phyloP scores from a whole-genome alignment of 2,888 invertebrate species.

The Thymelicus acteon region DNA sequence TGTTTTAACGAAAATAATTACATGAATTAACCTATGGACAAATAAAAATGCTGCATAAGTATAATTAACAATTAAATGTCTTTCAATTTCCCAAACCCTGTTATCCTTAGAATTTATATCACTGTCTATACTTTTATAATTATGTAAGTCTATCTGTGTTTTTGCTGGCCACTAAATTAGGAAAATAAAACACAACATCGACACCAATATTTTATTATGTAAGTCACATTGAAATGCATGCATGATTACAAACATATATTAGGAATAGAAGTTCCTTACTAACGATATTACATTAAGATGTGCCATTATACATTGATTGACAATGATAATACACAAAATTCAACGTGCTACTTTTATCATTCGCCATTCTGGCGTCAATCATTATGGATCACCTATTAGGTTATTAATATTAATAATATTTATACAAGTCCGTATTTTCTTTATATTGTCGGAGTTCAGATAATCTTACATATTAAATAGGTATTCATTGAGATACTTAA shows the following conservation, averaged over 20 bases:
- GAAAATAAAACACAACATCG: not conserved
- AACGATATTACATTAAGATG: not conserved
- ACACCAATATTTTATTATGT: slow-evolving; percentile 9
- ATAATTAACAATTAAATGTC: not conserved
- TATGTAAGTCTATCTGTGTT: too few relatives aligned
- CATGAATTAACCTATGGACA: not conserved
- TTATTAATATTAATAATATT: not conserved
- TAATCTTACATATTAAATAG: not conserved
- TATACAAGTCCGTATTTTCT: not conserved
- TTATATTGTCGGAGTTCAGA: not conserved
- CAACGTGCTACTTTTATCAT: not conserved
- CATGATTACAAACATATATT: slow-evolving; percentile 11
- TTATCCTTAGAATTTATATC: too few relatives aligned
- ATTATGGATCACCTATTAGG: not conserved
- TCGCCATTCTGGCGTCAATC: not conserved
- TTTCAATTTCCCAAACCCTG: too few relatives aligned
- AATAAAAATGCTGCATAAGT: not conserved
- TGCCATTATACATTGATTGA: not conserved
- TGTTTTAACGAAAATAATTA: slow-evolving; percentile 2
- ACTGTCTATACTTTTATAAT: too few relatives aligned
- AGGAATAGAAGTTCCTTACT: not conserved
- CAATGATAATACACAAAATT: not conserved
- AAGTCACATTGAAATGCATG: not conserved
- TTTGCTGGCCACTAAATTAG: too few relatives aligned
- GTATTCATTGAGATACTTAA: not conserved